Base-by-base conservation (phyloP, 2,888 invertebrate species). In the Parnassius orleans region DNA sequence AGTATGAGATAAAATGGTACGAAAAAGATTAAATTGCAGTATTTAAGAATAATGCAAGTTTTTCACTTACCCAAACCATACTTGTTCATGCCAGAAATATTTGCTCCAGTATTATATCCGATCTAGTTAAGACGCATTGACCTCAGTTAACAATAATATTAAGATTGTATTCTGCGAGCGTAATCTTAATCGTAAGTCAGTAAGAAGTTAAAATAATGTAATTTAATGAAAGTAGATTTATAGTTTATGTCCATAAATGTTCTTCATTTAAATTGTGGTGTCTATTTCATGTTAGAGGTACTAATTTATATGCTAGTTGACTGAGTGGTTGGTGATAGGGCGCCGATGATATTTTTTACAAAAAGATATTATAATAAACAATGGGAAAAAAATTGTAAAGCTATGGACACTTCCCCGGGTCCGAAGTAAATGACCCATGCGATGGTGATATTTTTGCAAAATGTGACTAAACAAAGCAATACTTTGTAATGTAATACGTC, bases 401-500 rank as follows among this genome's bases (percentile, higher is more conserved):
- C 67, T 63, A 65, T 66, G 68, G 65, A 63, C 63, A 63, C 67
- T 64, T 33, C 68, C 66, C 70, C 74, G 73, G 76, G 79, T 70
- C 76, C 73, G 61, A 63, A 64, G 60, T 66, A 54, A 68, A 66
- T 53, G 76, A 72, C 79, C 80, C 80, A 71, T 74, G 75, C 75
- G 76, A 80, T 84, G 92, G 93, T 93, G 93, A 93, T 93, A 94
- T 93, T 93, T 93, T 93, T 93, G 86, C 91, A 93, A 93, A 93
- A 93, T 93, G 93, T 94, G 94, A 94, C 93, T 93, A 90, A 94
- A 93, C 92, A 92, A 94, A 95, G 95, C 95, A 95, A 95, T 95
- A 95, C 94, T 93, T 93, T 93, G 93, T 94, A 94, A 93, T 93
- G 93, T 93, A 89, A 90, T 90, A 89, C 88, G 92, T 93, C 92